Evolutionary conservation across 2,113 vertebrate genomes (phyloP).

Genomic region (Malurus alboscapulatus): DNA sequence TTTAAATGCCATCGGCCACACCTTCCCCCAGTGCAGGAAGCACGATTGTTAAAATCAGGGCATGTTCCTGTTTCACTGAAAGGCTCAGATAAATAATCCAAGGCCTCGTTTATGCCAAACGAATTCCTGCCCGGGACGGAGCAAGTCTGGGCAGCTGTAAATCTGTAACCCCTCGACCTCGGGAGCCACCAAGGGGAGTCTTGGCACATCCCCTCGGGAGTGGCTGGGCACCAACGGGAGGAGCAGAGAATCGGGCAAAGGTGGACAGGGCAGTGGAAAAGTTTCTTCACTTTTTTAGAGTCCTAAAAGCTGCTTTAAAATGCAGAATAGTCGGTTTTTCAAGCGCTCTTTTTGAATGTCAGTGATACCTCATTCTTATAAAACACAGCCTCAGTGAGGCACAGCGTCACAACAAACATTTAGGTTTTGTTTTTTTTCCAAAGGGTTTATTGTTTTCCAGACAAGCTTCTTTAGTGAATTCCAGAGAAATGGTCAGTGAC

Average conservation of each 20-base stretch:
- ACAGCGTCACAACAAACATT: background rate
- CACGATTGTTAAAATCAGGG: constrained; percentile 72
- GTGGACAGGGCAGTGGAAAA: background rate
- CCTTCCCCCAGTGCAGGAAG: constrained; percentile 66
- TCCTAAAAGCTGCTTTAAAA: background rate
- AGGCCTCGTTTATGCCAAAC: constrained; percentile 58
- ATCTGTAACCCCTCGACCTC: background rate
- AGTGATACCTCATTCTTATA: background rate
- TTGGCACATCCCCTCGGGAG: background rate
- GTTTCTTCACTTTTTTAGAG: background rate
- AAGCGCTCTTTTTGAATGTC: background rate
- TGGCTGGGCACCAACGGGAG: background rate
- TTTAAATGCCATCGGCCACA: constrained; percentile 61
- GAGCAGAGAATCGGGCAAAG: background rate
- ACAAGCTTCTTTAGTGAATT: background rate
- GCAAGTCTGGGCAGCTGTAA: constrained; percentile 1
- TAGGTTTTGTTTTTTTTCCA: background rate
- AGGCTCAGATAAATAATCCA: constrained; percentile 70
- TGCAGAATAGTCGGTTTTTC: fast-evolving
- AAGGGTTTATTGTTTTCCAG: background rate
- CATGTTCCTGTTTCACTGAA: constrained; percentile 72
- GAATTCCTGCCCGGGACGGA: constrained; percentile 54
- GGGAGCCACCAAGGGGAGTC: fast-evolving
- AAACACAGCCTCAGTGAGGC: background rate
- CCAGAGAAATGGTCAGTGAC: background rate